Conservation (phyloP, 2,113 vertebrate genomes). For the Megaleporinus macrocephalus region DNA sequence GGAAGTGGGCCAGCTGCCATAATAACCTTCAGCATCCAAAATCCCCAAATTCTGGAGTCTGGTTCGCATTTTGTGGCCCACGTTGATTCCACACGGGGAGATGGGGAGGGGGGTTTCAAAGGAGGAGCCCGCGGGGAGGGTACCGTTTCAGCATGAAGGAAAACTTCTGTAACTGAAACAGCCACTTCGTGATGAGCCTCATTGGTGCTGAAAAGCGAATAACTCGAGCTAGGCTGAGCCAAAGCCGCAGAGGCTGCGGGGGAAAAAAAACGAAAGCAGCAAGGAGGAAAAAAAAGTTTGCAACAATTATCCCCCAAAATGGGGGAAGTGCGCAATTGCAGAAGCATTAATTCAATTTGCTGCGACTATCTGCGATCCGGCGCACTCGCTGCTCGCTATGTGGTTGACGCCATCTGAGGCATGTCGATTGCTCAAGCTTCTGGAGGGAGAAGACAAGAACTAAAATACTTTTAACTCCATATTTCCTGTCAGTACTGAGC, state of each 20-base stretch:
- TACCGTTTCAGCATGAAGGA: constrained; percentile 46
- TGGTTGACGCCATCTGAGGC: background rate
- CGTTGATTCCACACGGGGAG: constrained; percentile 34
- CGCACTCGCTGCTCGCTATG: background rate
- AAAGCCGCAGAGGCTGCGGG: constrained; percentile 12
- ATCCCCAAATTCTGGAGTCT: constrained; percentile 51
- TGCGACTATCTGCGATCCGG: background rate
- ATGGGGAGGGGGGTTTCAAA: constrained; percentile 50
- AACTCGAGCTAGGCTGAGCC: constrained; percentile 20
- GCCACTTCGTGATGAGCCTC: constrained; percentile 50
- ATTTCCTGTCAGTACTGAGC: constrained; percentile 14
- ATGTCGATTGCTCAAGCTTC: background rate
- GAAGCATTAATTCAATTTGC: constrained; percentile 14
- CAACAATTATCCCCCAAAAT: constrained; percentile 16
- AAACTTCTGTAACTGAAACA: constrained; percentile 51
- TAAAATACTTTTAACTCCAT: constrained; percentile 27
- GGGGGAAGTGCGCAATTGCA: constrained; percentile 9
- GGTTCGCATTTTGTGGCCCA: constrained; percentile 52
- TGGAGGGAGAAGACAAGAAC: constrained; percentile 8
- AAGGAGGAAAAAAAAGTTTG: background rate
- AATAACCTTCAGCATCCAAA: constrained; percentile 47
- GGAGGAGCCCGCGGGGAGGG: constrained; percentile 34
- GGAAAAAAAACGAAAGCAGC: background rate
- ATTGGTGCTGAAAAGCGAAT: constrained; percentile 57
- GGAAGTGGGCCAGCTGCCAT: constrained; percentile 52